Evolutionary conservation across 2,888 invertebrate species (phyloP).

Genomic region (Monopis laevigella): DNA sequence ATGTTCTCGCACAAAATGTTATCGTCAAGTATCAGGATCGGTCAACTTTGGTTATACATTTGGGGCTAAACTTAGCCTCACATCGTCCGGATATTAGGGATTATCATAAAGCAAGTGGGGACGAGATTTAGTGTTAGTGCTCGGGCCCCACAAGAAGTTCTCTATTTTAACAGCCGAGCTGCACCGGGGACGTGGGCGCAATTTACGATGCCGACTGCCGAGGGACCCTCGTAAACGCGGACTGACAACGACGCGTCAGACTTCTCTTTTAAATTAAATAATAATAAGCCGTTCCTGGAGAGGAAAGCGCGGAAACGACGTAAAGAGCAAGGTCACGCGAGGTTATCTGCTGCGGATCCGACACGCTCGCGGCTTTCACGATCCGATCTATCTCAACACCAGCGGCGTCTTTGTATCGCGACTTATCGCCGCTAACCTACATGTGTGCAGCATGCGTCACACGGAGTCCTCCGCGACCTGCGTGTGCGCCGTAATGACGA

Average conservation of each 20-base stretch:
- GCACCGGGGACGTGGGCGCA: conserved; percentile 42
- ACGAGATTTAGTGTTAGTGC: conserved; percentile 46
- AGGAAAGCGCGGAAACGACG: not conserved
- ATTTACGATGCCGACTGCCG: conserved; percentile 41
- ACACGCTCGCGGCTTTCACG: conserved; percentile 33
- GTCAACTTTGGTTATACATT: no score
- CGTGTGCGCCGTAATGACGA: conserved; percentile 58
- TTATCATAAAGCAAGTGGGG: conserved; percentile 64
- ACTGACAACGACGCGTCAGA: not conserved
- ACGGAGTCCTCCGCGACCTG: conserved; percentile 26
- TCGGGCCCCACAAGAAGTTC: conserved; percentile 55
- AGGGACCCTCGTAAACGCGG: not conserved
- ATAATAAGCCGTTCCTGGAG: not conserved
- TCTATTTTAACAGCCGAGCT: conserved; percentile 59
- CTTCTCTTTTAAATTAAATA: no score
- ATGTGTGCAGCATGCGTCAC: not conserved
- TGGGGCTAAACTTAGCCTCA: conserved; percentile 8
- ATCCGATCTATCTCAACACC: conserved; percentile 26
- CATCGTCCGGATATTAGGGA: conserved; percentile 58
- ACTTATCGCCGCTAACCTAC: not conserved
- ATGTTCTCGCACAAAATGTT: no score
- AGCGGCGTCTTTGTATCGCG: conserved; percentile 25
- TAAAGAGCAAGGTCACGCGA: conserved; percentile 37
- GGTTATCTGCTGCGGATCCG: conserved; percentile 41
- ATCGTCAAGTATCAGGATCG: no score